Percentiles rank a stretch among this genome's conserved stretches.
Conservation (phyloP, 2,797 vertebrate species). For the Garrulus glandarius region DNA sequence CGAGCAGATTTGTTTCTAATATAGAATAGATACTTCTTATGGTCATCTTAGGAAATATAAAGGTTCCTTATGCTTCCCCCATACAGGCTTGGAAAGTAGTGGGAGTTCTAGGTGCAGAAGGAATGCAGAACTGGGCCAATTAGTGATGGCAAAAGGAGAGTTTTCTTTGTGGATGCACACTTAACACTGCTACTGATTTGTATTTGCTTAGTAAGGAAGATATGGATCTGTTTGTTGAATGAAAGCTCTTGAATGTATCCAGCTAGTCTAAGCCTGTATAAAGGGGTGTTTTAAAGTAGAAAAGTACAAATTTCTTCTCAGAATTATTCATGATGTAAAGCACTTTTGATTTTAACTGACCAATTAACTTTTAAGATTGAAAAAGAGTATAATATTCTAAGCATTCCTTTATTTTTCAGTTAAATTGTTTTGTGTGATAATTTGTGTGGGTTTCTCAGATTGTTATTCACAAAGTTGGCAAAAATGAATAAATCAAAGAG, state of each 20-base stretch:
- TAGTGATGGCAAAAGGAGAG: background rate
- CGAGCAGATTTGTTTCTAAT: background rate
- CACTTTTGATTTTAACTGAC: background rate
- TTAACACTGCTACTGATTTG: background rate
- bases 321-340: background rate
- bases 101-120: background rate
- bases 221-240: background rate
- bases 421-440: background rate
- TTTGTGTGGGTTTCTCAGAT: background rate
- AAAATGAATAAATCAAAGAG: background rate
- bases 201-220: background rate
- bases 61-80: slow-evolving; percentile 22
- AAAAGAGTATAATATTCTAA: background rate
- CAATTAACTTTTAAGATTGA: background rate
- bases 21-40: background rate
- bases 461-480: background rate
- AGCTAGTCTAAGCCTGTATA: background rate
- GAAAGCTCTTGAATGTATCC: background rate
- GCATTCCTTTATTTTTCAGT: background rate
- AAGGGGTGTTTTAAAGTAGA: background rate
- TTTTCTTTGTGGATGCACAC: background rate
- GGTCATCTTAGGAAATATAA: background rate
- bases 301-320: background rate
- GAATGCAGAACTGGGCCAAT: background rate
- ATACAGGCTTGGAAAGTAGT: background rate